Conservation (phyloP, 2,113 vertebrate species). For the Capreolus pygargus region DNA sequence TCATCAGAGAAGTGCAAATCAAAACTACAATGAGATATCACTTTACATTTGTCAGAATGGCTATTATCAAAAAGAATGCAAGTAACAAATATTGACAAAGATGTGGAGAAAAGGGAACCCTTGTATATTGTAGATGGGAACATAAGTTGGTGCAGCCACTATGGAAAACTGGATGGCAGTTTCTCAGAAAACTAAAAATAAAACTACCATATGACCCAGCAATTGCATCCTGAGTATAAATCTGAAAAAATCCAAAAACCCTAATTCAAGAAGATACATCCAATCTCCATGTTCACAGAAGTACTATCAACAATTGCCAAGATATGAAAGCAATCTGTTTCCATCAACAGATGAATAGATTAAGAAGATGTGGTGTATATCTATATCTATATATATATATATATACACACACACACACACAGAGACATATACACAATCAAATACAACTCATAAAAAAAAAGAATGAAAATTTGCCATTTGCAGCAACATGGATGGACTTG, state of each 20-base stretch:
- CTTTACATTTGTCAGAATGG: neutral
- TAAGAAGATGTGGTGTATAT: neutral
- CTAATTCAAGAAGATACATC: neutral
- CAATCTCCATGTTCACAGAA: neutral
- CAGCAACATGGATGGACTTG: neutral
- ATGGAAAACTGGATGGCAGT: neutral
- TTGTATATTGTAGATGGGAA: neutral
- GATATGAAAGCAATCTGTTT: neutral
- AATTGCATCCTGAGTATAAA: neutral
- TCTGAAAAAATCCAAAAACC: neutral
- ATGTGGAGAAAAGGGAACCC: neutral
- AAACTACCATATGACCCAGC: neutral
- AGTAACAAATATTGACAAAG: neutral
- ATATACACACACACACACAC: no score
- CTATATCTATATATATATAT: neutral
- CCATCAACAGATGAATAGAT: neutral
- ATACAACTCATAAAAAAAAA: neutral
- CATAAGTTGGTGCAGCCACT: neutral
- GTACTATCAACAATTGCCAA: neutral
- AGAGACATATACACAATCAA: neutral
- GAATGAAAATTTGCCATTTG: neutral
- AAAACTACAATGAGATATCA: neutral
- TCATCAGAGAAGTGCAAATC: neutral
- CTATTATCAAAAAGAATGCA: neutral
- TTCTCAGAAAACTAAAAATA: neutral